These are phyloP conservation scores for Steinernema scapterisci DNA, from an alignment of 2,888 invertebrate genomes.

Conservation along the genomic window DNA sequence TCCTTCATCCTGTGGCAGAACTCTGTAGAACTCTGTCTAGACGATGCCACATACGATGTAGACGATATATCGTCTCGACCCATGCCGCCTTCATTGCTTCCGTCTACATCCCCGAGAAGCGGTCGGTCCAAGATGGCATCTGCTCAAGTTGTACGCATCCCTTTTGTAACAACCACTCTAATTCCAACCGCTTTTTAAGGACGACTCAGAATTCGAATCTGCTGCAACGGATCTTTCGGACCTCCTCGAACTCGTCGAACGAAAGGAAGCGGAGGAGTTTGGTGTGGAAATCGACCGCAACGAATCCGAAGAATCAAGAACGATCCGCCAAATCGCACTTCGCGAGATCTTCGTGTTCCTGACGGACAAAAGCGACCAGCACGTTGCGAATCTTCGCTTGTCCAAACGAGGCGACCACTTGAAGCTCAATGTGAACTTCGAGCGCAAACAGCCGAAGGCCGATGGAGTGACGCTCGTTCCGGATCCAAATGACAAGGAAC, in stretches of 20 bases:
- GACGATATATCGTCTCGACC: too few relatives aligned
- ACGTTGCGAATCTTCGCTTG: conserved; percentile 5
- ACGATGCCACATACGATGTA: too few relatives aligned
- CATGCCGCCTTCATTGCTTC: too few relatives aligned
- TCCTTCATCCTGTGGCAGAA: too few relatives aligned
- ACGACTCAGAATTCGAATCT: not conserved
- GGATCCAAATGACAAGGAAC: not conserved
- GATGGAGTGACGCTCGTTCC: not conserved
- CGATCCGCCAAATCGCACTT: conserved; percentile 3
- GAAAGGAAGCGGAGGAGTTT: conserved; percentile 8
- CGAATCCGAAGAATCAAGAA: conserved; percentile 8
- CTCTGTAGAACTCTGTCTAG: too few relatives aligned
- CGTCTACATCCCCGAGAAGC: too few relatives aligned
- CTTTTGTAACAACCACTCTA: too few relatives aligned
- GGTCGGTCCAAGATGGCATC: too few relatives aligned
- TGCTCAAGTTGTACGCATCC: too few relatives aligned
- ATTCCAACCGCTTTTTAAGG: too few relatives aligned
- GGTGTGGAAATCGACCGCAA: not conserved
- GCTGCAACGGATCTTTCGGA: not conserved
- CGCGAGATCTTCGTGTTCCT: conserved; percentile 7
- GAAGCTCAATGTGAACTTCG: conserved; percentile 1
- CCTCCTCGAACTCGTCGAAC: conserved; percentile 5
- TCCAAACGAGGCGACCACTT: not conserved
- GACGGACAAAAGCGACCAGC: conserved; percentile 1
- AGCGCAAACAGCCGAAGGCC: not conserved